Conservation (phyloP, 1,140 invertebrate genomes). For the Pseudachorutes palmiensis region DNA sequence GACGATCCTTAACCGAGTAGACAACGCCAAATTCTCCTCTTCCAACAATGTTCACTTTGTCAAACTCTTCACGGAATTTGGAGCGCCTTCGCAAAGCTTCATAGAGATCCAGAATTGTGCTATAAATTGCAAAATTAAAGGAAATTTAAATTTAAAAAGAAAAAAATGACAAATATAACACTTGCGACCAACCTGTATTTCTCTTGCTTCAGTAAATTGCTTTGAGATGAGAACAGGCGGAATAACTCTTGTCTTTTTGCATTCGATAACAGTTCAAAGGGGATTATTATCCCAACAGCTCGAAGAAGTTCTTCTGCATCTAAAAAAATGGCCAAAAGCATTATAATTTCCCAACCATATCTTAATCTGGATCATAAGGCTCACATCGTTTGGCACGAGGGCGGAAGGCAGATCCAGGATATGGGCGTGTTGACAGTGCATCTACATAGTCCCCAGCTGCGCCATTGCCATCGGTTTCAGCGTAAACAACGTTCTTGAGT, state of each 20-base stretch:
- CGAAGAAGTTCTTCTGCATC: constrained; percentile 27
- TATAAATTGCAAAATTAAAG: constrained; percentile 13
- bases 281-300: constrained; percentile 18
- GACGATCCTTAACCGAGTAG: constrained; percentile 6
- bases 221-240: constrained; percentile 21
- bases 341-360: not conserved
- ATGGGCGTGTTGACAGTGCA: no score
- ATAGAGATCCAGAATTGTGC: constrained; percentile 31
- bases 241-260: constrained; percentile 22
- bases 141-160: not conserved
- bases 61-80: constrained; percentile 27
- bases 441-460: constrained; percentile 8
- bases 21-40: constrained; percentile 31
- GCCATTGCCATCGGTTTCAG: not conserved
- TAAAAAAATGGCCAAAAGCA: not conserved
- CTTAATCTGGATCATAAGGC: not conserved
- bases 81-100: constrained; percentile 24
- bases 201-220: constrained; percentile 21
- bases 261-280: constrained; percentile 21
- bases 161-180: not conserved
- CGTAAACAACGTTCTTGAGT: not conserved
- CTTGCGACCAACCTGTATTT: constrained; percentile 12
- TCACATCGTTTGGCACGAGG: no score
- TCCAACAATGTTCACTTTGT: constrained; percentile 13
- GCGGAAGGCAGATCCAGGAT: no score